A percentile compares a stretch with the other conserved stretches of the same genome.
phyloP scores from a whole-genome alignment of 2,797 vertebrate species.

The Anableps anableps region DNA sequence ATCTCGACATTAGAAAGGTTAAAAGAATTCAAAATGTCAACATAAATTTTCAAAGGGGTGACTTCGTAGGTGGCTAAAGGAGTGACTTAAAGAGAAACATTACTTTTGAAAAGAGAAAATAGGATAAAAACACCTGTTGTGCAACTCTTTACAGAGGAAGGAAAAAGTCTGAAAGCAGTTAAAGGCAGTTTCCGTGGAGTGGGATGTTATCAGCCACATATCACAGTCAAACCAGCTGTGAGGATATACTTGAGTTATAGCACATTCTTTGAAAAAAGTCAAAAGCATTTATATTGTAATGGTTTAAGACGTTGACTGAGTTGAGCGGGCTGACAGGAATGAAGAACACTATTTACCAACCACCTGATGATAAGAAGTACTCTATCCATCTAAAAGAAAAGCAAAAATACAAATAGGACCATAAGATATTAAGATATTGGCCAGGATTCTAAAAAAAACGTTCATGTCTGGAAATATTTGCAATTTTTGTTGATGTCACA shows the following conservation, averaged over 20 bases:
- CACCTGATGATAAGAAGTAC: constrained; percentile 35
- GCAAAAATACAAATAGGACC: constrained; percentile 33
- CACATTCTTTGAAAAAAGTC: neutral
- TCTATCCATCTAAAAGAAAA: constrained; percentile 27
- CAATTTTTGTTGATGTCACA: constrained; percentile 19
- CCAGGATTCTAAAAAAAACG: neutral
- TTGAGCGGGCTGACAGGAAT: constrained; percentile 13
- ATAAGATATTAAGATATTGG: constrained; percentile 9
- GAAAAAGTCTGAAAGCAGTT: constrained; percentile 62
- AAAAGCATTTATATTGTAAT: constrained; percentile 3
- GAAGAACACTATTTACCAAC: constrained; percentile 32
- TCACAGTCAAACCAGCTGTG: constrained; percentile 65
- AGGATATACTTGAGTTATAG: constrained; percentile 2
- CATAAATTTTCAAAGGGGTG: constrained; percentile 44
- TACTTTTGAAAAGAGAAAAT: constrained; percentile 44
- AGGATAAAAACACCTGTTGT: constrained; percentile 35
- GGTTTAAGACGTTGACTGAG: constrained; percentile 13
- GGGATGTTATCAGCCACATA: constrained; percentile 56
- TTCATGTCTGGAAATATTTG: neutral
- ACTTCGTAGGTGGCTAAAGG: constrained; percentile 45
- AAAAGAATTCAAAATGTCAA: constrained; percentile 69
- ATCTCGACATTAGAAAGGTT: constrained; percentile 18
- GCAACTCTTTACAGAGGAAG: constrained; percentile 57
- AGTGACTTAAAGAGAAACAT: constrained; percentile 54
- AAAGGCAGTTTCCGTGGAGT: constrained; percentile 66